Percentiles rank a stretch among this genome's conserved stretches.
Conservation (phyloP, 2,113 vertebrate genomes). For the Rhinolophus sinicus region DNA sequence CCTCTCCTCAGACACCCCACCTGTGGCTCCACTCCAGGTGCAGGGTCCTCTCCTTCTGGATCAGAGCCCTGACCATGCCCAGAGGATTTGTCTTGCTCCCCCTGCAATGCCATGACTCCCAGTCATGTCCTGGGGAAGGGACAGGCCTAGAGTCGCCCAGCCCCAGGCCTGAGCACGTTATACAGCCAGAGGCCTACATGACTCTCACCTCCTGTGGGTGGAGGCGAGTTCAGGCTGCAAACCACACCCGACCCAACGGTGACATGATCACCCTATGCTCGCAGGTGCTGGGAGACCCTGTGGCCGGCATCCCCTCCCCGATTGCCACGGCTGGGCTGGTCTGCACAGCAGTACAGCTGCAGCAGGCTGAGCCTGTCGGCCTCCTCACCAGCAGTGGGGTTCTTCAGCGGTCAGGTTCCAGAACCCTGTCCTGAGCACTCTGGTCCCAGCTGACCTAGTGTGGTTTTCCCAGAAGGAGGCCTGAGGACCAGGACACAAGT, state of each 20-base stretch:
- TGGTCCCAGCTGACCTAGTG: neutral
- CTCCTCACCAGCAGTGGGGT: too few species aligned
- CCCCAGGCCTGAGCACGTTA: neutral
- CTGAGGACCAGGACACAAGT: neutral
- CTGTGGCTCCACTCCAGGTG: neutral
- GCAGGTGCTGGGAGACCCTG: neutral
- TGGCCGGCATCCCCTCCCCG: rapidly evolving
- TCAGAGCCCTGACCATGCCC: neutral
- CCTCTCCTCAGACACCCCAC: neutral
- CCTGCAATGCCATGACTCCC: neutral
- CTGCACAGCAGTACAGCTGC: neutral
- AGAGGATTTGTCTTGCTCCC: neutral
- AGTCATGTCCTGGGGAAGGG: neutral
- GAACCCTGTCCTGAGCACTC: neutral
- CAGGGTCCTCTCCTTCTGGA: neutral
- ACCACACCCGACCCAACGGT: neutral
- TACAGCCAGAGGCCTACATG: too few species aligned
- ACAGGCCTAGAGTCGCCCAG: neutral
- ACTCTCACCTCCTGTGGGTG: rapidly evolving
- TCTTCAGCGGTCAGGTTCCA: rapidly evolving
- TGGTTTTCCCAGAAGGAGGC: neutral
- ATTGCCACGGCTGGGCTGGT: rapidly evolving
- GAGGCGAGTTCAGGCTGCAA: neutral
- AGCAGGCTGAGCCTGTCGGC: too few species aligned
- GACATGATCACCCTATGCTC: neutral